A percentile compares a stretch with the other conserved stretches of the same genome.
Conservation (phyloP, 1,140 invertebrate genomes). For the Cydia pomonella region DNA sequence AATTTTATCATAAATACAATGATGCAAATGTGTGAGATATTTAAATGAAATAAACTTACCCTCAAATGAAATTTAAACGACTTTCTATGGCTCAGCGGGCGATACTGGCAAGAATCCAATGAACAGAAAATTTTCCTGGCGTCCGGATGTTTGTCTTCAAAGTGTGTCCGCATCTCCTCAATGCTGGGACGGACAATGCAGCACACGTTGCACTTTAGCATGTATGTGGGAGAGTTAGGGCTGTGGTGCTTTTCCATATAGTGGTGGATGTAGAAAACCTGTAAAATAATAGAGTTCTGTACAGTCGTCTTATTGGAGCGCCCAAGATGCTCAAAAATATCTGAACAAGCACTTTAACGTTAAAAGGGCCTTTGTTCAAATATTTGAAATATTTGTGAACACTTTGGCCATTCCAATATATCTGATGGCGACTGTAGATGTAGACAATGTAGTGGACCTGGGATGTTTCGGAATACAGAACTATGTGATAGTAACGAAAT, state of each 20-base stretch:
- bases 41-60: conserved; percentile 59
- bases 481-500: too few species aligned
- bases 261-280: conserved; percentile 71
- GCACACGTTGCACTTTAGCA: conserved; percentile 70
- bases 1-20: too few species aligned
- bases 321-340: too few species aligned
- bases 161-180: conserved; percentile 67
- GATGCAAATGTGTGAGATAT: too few species aligned
- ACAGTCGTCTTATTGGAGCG: too few species aligned
- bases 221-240: conserved; percentile 39
- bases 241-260: conserved; percentile 58
- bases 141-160: conserved; percentile 61
- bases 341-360: too few species aligned
- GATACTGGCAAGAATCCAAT: conserved; percentile 65
- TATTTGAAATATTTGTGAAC: too few species aligned
- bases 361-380: too few species aligned
- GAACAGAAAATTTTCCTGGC: conserved; percentile 70
- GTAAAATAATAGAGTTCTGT: conserved; percentile 37
- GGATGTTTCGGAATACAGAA: too few species aligned
- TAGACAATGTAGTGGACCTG: too few species aligned
- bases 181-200: conserved; percentile 54
- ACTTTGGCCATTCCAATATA: too few species aligned
- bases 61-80: conserved; percentile 73
- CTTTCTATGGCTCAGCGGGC: conserved; percentile 67
- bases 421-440: too few species aligned